Evolutionary conservation across 2,113 vertebrate genomes (phyloP).

Genomic region (Pachypanchax playfairii): DNA sequence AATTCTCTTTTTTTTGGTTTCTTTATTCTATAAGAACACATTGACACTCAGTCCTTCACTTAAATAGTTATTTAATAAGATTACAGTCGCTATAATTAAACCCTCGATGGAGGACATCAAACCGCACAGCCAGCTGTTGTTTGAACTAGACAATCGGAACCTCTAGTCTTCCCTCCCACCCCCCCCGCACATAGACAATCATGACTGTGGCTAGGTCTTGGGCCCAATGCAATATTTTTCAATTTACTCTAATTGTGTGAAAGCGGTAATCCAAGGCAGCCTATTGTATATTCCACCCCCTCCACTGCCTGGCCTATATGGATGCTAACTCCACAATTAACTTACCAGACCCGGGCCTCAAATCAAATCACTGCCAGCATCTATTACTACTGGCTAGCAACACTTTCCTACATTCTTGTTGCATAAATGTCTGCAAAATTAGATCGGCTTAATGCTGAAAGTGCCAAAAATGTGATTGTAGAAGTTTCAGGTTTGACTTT

Average conservation of each 20-base stretch:
- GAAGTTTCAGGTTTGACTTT: conserved; percentile 47
- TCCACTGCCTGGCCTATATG: conserved; percentile 64
- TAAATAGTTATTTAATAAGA: conserved; percentile 75
- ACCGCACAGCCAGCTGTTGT: conserved; percentile 73
- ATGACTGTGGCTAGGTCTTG: conserved; percentile 58
- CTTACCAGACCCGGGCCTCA: conserved; percentile 73
- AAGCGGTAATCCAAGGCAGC: conserved; percentile 77
- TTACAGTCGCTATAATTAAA: conserved; percentile 76
- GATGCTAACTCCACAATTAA: conserved; percentile 79
- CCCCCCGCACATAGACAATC: conserved; percentile 46
- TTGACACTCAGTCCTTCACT: conserved; percentile 30
- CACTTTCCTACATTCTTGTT: conserved; percentile 58
- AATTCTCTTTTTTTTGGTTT: conserved; percentile 15
- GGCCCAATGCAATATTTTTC: conserved; percentile 81
- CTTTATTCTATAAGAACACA: conserved; percentile 8
- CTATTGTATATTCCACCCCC: conserved; percentile 73
- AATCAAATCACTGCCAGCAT: conserved; percentile 79
- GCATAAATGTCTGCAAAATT: conserved; percentile 70
- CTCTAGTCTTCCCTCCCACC: conserved; percentile 18
- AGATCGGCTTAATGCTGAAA: conserved; percentile 45
- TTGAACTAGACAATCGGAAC: conserved; percentile 65
- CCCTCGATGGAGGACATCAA: conserved; percentile 73
- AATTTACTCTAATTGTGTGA: conserved; percentile 82
- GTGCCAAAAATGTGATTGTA: conserved; percentile 45
- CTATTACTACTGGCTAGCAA: conserved; percentile 76